phyloP scores from a whole-genome alignment of 2,113 vertebrate genomes.

The Phaetusa simplex region DNA sequence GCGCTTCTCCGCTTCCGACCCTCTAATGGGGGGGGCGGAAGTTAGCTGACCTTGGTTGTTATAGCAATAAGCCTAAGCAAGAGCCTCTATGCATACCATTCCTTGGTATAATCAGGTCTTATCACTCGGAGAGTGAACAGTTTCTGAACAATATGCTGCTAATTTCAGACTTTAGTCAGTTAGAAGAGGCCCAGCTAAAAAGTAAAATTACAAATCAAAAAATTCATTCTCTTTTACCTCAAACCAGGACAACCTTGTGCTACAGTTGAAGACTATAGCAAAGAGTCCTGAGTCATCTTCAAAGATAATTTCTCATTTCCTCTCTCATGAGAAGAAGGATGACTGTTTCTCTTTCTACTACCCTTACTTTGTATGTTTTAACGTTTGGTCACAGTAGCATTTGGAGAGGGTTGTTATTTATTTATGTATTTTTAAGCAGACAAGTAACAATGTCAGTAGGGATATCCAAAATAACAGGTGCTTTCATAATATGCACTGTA shows the following conservation, averaged over 20 bases:
- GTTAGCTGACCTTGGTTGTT: no score
- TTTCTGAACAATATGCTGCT: no score
- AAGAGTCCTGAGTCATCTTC: neutral
- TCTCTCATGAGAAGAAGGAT: neutral
- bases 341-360: neutral
- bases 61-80: no score
- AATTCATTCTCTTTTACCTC: no score
- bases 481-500: neutral
- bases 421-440: neutral
- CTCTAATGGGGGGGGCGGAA: no score
- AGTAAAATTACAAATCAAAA: no score
- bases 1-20: no score
- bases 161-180: no score
- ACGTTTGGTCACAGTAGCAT: neutral
- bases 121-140: no score
- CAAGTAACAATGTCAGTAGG: neutral
- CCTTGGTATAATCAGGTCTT: no score
- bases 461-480: neutral
- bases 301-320: neutral
- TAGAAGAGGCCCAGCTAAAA: no score
- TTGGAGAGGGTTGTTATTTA: neutral
- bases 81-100: no score
- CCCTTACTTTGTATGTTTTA: neutral
- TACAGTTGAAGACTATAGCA: neutral
- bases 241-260: neutral